These are phyloP conservation scores for Glyphotaelius pellucidus DNA, from an alignment of 2,888 invertebrate species.

Conservation along the genomic window DNA sequence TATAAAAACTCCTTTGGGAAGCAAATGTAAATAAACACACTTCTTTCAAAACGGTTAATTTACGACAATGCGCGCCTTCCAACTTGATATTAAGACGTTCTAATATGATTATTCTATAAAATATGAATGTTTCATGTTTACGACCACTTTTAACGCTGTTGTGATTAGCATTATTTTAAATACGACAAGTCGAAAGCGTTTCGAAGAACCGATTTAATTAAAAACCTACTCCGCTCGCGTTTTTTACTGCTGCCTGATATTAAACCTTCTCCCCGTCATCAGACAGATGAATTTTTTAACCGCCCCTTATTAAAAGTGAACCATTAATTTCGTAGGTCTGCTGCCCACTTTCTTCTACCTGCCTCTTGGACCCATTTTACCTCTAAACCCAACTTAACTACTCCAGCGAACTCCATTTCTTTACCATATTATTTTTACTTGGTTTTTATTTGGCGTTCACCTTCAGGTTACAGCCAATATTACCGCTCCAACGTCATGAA, in stretches of 20 bases:
- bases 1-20: no score
- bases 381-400: background rate
- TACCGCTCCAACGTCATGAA: background rate
- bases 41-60: background rate
- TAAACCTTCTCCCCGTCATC: background rate
- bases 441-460: background rate
- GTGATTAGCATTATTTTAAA: background rate
- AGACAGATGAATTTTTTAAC: slow-evolving; percentile 22
- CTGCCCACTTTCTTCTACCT: slow-evolving; percentile 14
- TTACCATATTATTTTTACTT: background rate
- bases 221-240: slow-evolving; percentile 2
- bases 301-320: slow-evolving; percentile 39
- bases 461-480: background rate
- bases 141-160: background rate
- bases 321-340: slow-evolving; percentile 17
- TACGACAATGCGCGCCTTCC: background rate
- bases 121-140: background rate
- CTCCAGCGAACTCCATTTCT: slow-evolving; percentile 2
- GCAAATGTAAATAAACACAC: no score
- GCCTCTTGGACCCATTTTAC: background rate
- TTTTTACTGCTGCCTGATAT: background rate
- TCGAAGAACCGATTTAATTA: background rate
- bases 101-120: background rate
- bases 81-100: background rate
- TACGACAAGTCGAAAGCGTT: background rate